Base-by-base conservation (phyloP, 1,140 invertebrate genomes). In the Ditylenchus dipsaci region DNA sequence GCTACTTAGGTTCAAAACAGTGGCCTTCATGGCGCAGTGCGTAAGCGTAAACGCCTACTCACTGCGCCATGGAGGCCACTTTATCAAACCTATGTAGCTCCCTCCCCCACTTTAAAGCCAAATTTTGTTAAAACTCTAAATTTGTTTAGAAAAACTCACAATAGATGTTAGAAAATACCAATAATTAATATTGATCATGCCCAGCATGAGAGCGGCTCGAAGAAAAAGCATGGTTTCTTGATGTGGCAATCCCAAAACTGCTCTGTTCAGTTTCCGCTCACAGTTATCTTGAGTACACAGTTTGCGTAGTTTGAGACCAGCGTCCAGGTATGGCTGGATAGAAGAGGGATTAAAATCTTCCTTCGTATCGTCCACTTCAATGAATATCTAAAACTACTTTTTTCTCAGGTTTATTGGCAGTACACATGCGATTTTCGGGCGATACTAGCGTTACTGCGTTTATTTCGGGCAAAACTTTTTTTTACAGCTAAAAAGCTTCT, bases 151-250 rank as follows among this genome's bases (percentile, higher is more conserved):
- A 53, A 19, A 21, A 53, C 49, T 17, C 23, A 53, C 49, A 21
- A 53, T 53, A 17, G 49, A 53, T 26, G 23, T 26, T 5, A 53
- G 49, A 3, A 53, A 53, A 17, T 53, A 75, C 75, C 75, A 76
- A 65, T 76, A 75, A 21, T 68, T 60, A 0, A 62, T 43, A 61
- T 68, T 74, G 21, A 76, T 76, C 73, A 76, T 76, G 42, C 75
- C 75, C 9, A 76, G 49, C 57, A 68, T 72, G 30, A 76, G 38
- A n/a, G 74, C 53, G 17, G 74, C 72, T 21, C 67, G 63, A 19
- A 76, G 47, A 38, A 74, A 74, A 23, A 42, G 59, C 15, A 56
- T 47, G 15, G 30, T 47, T n/a, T 57, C 15, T 38, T 53, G 53
- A n/a, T 43, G 15, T 23, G 57, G 27, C 8, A 71, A 56, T 9